Percentiles rank a stretch among this genome's conserved stretches.
Evolutionary conservation across 2,888 invertebrate genomes (phyloP).

Genomic region (Schizaphis graminum): DNA sequence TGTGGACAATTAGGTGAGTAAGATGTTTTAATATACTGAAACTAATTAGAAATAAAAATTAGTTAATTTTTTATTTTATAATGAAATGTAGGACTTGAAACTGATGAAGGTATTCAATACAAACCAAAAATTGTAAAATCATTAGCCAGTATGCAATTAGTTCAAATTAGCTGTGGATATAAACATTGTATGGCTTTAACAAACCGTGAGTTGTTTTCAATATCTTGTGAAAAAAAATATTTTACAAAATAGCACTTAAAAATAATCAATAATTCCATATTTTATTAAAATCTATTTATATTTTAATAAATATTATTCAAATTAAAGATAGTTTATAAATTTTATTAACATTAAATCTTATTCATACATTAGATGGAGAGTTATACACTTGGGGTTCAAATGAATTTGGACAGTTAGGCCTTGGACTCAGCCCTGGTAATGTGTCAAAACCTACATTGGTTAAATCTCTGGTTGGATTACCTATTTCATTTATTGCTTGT

Average conservation of each 20-base stretch:
- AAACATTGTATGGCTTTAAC: conserved; percentile 88
- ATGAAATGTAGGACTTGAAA: conserved; percentile 50
- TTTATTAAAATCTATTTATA: neutral
- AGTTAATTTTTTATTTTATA: neutral
- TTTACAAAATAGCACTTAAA: neutral
- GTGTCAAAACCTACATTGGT: conserved; percentile 76
- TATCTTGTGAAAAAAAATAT: neutral
- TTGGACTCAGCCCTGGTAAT: conserved; percentile 75
- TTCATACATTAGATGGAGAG: conserved; percentile 78
- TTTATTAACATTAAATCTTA: neutral
- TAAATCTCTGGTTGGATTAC: conserved; percentile 80
- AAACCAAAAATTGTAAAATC: conserved; percentile 83
- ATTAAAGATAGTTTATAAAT: neutral
- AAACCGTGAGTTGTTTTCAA: conserved; percentile 77
- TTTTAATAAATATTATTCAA: neutral
- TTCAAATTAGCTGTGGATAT: conserved; percentile 89
- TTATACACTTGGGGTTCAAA: conserved; percentile 91
- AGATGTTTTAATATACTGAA: neutral
- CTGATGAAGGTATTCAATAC: conserved; percentile 72
- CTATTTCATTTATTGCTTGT: conserved; percentile 83
- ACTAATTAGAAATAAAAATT: neutral
- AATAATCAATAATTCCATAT: neutral
- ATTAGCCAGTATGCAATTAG: conserved; percentile 81
- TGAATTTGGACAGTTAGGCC: conserved; percentile 84
- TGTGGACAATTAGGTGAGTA: conserved; percentile 81